Base-by-base conservation (phyloP, 2,888 invertebrate genomes). In the Drosophila aldrichi region DNA sequence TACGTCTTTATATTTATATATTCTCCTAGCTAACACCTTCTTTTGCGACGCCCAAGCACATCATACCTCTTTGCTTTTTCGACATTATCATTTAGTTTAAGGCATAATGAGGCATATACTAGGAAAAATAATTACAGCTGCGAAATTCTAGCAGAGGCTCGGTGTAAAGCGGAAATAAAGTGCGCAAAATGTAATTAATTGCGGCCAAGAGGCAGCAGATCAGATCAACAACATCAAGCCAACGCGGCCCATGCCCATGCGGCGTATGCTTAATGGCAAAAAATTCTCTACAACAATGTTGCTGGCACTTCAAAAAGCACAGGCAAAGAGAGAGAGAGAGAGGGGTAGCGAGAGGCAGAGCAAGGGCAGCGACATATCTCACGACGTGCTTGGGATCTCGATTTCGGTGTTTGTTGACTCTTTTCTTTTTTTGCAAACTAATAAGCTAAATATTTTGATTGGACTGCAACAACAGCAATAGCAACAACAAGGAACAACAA, bases 171-270 rank as follows among this genome's bases (percentile, higher is more conserved):
- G 83, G 83, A 84, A 84, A 84, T 76, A 86, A 88, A 88, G 83
- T 88, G 73, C 88, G 83, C 83, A 88, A 86, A 84, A 84, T 86
- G 89, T 88, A 84, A 84, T 84, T 88, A 84, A 88, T 88, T 84
- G 83, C 81, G 88, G 88, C 81, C 65, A 34, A 34, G 51, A 58
- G 66, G 62, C 77, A 51, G 54, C 77, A 51, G 54, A 54, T 54
- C 54, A 40, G n/a, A 49, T 20, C 32, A 49, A 49, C 25, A 54
- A 40, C 54, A 40, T 25, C 40, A 36, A n/a, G 25, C n/a, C 54
- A 18, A 29, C 18, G 38, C 74, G 68, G 71, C 76, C 32, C 32
- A 32, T 10, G 32, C 32, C n/a, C 54, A 18, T 32, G 43, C 74
- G 71, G 71, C 79, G 77, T 77, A 77, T 77, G 67, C 75, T 79